Percentiles rank a stretch among this genome's conserved stretches.
These are phyloP conservation scores for Pavo muticus DNA, from an alignment of 2,113 vertebrate genomes.

Conservation along the genomic window DNA sequence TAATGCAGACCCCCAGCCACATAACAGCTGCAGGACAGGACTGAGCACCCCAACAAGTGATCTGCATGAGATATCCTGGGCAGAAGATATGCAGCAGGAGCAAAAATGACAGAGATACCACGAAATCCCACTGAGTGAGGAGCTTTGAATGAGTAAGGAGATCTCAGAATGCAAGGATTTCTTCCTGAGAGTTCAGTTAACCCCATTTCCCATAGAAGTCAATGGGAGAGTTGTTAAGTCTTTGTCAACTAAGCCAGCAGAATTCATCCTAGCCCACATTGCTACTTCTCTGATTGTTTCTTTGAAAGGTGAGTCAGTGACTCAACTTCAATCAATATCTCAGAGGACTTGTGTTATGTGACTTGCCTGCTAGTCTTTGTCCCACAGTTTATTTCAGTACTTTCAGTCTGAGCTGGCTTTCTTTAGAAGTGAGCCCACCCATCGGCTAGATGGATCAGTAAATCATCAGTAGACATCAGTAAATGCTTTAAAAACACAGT, in stretches of 20 bases:
- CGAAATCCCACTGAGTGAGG: neutral
- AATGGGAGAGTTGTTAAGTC: neutral
- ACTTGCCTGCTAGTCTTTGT: neutral
- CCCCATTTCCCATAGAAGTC: neutral
- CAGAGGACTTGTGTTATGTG: neutral
- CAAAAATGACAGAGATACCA: neutral
- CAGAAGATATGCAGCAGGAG: neutral
- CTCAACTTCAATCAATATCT: neutral
- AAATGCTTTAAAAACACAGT: neutral
- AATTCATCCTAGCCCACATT: neutral
- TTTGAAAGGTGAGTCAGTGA: neutral
- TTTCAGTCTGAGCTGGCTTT: neutral
- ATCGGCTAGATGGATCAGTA: neutral
- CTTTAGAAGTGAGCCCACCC: neutral
- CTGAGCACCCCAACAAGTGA: neutral
- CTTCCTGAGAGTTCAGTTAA: neutral
- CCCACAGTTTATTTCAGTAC: neutral
- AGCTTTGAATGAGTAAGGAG: neutral
- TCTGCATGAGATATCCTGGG: neutral
- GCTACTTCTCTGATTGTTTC: neutral
- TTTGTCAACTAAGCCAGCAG: neutral
- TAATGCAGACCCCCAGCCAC: neutral
- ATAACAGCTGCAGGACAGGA: neutral
- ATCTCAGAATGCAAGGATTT: neutral
- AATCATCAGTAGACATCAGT: neutral